Evolutionary conservation across 2,113 vertebrate genomes (phyloP), one percentile per base, ranked within the genome.

Genomic region (Cyphomyrus plagiostoma): DNA sequence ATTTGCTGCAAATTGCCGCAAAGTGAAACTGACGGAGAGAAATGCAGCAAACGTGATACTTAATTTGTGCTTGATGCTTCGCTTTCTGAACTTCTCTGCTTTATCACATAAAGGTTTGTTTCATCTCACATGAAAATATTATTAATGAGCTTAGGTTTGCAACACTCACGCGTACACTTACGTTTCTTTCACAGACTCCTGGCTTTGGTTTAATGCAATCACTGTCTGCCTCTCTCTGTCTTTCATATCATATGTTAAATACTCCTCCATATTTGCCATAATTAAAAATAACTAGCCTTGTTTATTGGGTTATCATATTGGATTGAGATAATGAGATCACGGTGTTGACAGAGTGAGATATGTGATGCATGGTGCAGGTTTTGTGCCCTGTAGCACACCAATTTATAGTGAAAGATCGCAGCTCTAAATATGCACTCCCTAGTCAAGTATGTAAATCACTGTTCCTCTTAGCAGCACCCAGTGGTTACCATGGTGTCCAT

Each of bases 401-500:
- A 39, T 58, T 85, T 62, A 42, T 42, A 70, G 58, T 88, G 42
- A 30, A 52, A 74, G 70, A 52, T 52, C 30, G 30, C 23, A 48
- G 87, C 53, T 62, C 88, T 89, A 89, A 77, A 58, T 84, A 39
- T 45, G 35, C 19, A 84, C 80, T 89, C 80, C 26, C 52, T 42
- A 89, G 88, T 89, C 90, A 88, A 83, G 23, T 62, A 88, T 91
- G 89, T 89, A 91, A 90, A 91, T 91, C 42, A 39, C 30, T 58
- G 70, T 86, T 90, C 89, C 66, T 88, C 90, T 91, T 92, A 92
- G 90, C 90, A 88, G 39, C 82, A 62, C 86, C 48, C 90, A 46
- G 21, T 87, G 91, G 93, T 92, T 93, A 91, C 91, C 89, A 91
- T 92, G 92, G 93, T 56, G 90, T 48, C 91, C 89, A 88, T 87